Evolutionary conservation across 1,140 invertebrate genomes (phyloP).

Genomic region (Micrasema minimum): DNA sequence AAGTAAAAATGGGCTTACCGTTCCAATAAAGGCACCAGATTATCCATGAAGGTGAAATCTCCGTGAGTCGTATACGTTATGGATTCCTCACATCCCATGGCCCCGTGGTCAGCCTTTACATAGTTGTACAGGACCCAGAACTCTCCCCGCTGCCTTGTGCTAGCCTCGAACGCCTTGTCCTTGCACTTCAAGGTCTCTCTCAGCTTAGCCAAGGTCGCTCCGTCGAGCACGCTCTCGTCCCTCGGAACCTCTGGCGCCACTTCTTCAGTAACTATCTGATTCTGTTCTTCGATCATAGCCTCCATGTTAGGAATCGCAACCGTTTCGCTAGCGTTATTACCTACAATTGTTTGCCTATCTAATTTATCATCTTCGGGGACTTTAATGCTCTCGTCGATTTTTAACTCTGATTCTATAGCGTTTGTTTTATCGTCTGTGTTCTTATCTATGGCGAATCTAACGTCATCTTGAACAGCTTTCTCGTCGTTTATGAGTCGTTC

Average conservation of each 20-base stretch:
- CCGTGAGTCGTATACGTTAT: conserved; percentile 94
- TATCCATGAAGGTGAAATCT: conserved; percentile 91
- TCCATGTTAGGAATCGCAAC: conserved; percentile 56
- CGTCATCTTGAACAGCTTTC: conserved; percentile 51
- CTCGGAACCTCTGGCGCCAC: conserved; percentile 38
- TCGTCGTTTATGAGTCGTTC: conserved; percentile 48
- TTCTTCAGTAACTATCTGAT: conserved; percentile 53
- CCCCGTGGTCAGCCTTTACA: conserved; percentile 72
- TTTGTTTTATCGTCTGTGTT: background rate
- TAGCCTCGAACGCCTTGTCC: conserved; percentile 71
- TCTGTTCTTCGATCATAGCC: conserved; percentile 42
- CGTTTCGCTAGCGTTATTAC: conserved; percentile 56
- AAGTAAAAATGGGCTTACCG: too few species aligned
- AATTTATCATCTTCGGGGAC: conserved; percentile 54
- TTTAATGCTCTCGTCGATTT: conserved; percentile 45
- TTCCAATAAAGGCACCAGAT: conserved; percentile 84
- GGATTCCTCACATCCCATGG: conserved; percentile 79
- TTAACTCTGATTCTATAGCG: background rate
- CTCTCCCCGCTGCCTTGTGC: conserved; percentile 82
- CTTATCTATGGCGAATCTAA: conserved; percentile 56
- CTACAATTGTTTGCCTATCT: conserved; percentile 54
- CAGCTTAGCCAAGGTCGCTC: conserved; percentile 57
- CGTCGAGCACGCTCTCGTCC: conserved; percentile 61
- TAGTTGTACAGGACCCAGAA: conserved; percentile 94
- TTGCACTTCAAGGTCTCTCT: conserved; percentile 69